A percentile compares a stretch with the other conserved stretches of the same genome.
Conservation (phyloP, 2,888 invertebrate genomes). For the Apodemia hepburni region DNA sequence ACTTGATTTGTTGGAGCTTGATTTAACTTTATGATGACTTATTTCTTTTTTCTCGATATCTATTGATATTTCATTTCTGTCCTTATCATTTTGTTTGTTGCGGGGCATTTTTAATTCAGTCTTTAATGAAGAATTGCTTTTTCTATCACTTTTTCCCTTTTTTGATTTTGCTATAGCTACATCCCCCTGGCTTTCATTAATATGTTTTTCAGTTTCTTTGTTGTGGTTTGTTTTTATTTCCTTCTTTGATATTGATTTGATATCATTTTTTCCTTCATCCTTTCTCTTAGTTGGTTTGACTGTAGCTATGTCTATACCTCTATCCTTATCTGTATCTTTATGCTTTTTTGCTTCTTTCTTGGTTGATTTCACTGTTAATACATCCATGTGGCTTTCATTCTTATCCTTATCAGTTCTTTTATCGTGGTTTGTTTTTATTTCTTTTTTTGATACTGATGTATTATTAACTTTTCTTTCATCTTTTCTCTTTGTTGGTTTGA, state of each 20-base stretch:
- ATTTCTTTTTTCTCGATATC: neutral
- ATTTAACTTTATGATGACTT: neutral
- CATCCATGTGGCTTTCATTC: conserved; percentile 23
- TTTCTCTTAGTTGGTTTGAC: conserved; percentile 48
- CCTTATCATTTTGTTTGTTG: neutral
- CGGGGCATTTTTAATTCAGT: neutral
- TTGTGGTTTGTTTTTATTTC: conserved; percentile 24
- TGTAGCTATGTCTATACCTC: conserved; percentile 29
- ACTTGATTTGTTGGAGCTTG: neutral
- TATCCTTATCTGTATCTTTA: conserved; percentile 25
- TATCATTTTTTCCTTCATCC: conserved; percentile 31
- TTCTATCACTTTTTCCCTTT: neutral
- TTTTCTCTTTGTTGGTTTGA: conserved; percentile 48
- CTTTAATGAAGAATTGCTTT: neutral
- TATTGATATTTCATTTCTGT: neutral
- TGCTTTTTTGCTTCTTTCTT: neutral
- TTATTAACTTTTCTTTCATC: conserved; percentile 30
- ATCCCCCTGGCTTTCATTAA: conserved; percentile 24
- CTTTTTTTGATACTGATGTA: conserved; percentile 27
- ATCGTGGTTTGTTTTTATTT: conserved; percentile 22
- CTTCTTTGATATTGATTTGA: conserved; percentile 26
- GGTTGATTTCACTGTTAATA: neutral
- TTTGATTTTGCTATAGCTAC: neutral
- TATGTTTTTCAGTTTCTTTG: conserved; percentile 11
- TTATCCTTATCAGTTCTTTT: conserved; percentile 14